Percentiles rank a stretch among this genome's conserved stretches.
These are phyloP conservation scores for Columba guinea DNA, from an alignment of 2,797 vertebrate genomes.

Conservation along the genomic window DNA sequence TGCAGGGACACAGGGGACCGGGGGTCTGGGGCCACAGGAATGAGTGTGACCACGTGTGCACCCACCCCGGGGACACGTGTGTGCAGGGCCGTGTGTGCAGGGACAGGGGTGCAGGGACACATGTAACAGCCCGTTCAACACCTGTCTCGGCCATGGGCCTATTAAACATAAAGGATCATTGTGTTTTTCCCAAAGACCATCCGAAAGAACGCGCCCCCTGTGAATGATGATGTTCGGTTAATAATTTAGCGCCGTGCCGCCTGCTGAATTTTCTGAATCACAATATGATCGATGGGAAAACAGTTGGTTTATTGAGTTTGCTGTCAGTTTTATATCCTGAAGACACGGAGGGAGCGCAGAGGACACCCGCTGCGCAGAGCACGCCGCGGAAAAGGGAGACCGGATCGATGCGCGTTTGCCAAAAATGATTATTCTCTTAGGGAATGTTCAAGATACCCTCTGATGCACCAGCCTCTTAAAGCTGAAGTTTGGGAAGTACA, in stretches of 20 bases:
- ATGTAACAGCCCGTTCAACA: too few relatives aligned
- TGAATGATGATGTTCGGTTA: slow-evolving; percentile 81
- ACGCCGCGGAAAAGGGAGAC: slow-evolving; percentile 75
- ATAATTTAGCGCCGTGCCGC: slow-evolving; percentile 82
- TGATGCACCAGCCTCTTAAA: slow-evolving; percentile 76
- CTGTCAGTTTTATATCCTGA: slow-evolving; percentile 79
- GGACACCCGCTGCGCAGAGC: slow-evolving; percentile 25
- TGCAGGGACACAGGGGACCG: too few relatives aligned
- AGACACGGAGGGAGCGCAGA: slow-evolving; percentile 81
- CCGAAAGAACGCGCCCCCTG: slow-evolving; percentile 26
- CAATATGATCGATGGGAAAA: slow-evolving; percentile 87
- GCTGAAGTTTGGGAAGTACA: slow-evolving; percentile 67
- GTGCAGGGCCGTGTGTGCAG: too few relatives aligned
- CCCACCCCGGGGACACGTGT: too few relatives aligned
- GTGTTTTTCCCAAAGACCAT: too few relatives aligned
- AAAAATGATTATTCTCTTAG: slow-evolving; percentile 88
- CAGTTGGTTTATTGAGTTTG: slow-evolving; percentile 89
- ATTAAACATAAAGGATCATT: too few relatives aligned
- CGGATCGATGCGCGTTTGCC: slow-evolving; percentile 86
- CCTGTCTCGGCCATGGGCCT: too few relatives aligned
- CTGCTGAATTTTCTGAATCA: slow-evolving; percentile 78
- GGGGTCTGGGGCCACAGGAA: too few relatives aligned
- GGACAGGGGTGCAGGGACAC: too few relatives aligned
- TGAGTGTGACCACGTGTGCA: too few relatives aligned
- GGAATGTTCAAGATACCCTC: slow-evolving; percentile 77